Evolutionary conservation across 2,888 invertebrate genomes (phyloP).

Genomic region (Lasius fuliginosus): DNA sequence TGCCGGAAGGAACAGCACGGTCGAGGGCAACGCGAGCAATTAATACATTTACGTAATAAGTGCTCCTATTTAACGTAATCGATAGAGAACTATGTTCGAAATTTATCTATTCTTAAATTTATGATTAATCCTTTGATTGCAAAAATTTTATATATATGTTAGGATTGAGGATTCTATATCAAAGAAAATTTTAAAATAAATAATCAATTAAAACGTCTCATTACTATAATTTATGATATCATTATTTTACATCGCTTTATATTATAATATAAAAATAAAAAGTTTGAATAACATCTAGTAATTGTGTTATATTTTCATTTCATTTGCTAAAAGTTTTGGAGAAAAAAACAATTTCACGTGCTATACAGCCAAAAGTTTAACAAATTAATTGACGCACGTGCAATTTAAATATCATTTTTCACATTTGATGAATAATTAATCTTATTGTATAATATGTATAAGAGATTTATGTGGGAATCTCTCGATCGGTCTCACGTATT

Average conservation of each 20-base stretch:
- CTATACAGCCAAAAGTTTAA: background rate
- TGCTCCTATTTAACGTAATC: background rate
- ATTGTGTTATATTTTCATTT: too few relatives aligned
- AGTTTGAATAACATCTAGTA: background rate
- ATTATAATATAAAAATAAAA: background rate
- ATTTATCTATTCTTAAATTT: background rate
- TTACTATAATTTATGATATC: background rate
- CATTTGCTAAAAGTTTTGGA: too few relatives aligned
- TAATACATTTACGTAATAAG: conserved; percentile 39
- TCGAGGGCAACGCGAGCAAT: conserved; percentile 61
- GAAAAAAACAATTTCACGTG: too few relatives aligned
- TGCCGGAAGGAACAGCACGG: conserved; percentile 66
- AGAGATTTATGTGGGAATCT: background rate
- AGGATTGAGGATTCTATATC: background rate
- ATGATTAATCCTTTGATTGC: background rate
- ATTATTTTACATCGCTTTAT: background rate
- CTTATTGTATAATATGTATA: background rate
- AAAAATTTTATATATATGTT: background rate
- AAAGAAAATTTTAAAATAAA: background rate
- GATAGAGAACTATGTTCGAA: background rate
- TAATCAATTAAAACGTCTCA: background rate
- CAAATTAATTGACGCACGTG: background rate
- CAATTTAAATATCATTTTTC: background rate
- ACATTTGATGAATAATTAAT: background rate
- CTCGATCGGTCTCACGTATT: background rate